Base-by-base conservation (phyloP, 2,113 vertebrate species). In the Ursus arctos region DNA sequence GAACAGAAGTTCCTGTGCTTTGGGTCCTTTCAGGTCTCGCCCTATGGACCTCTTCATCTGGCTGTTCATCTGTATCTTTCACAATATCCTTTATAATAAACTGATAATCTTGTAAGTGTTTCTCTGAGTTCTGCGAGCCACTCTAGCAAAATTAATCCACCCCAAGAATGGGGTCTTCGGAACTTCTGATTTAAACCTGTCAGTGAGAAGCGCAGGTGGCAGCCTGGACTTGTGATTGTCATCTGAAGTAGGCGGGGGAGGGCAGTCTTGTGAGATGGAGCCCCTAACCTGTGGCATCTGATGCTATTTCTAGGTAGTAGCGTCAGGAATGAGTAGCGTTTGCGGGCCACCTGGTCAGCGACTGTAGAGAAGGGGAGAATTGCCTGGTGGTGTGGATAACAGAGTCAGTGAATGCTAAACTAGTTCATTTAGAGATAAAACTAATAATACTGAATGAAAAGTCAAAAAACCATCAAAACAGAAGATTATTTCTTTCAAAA, bases 391-490 rank as follows among this genome's bases (percentile, higher is more conserved):
- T 28, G 1, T 51, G 40, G 65, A 49, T 51, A 74, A 59, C 43
- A 74, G 28, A 26, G 8, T 49, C 36, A 59, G 7, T 26, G 5
- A 33, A 7, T 18, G 33, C 7, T 74, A 55, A 86, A 76, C 7
- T 4, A 55, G 15, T 40, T 71, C 59, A 61, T 53, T 51, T 63
- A 51, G 47, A 77, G 33, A 84, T 40, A 84, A 59, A 63, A 36
- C 26, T n/a, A 91, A 94, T 47, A 96, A 85, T 92, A 89, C 21
- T n/a, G n/a, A 94, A 67, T 59, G 36, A n/a, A 67, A 88, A 57
- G 26, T 85, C 14, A 85, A 89, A 65, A 57, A 92, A 43, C 36
- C 21, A 36, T 61, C 67, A 76, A 63, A 87, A 88, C n/a, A 76
- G 47, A 55, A 67, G 49, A 21, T 88, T 59, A 16, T 26, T 43